Evolutionary conservation across 2,113 vertebrate genomes (phyloP).

Genomic region (Thunnus maccoyii): DNA sequence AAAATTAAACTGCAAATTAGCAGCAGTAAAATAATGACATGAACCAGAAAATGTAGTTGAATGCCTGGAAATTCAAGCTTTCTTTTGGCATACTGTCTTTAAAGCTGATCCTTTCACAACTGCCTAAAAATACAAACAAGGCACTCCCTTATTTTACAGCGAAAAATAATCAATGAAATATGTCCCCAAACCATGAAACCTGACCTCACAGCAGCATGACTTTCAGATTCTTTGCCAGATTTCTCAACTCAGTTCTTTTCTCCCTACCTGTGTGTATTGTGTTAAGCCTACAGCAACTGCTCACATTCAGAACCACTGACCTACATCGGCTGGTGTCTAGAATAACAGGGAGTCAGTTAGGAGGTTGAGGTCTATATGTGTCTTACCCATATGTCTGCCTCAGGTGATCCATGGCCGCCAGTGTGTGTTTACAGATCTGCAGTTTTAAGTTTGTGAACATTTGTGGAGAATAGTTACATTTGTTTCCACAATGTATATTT

Average conservation of each 20-base stretch:
- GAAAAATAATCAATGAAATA: conserved; percentile 2
- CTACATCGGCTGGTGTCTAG: conserved; percentile 45
- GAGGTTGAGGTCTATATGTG: conserved; percentile 12
- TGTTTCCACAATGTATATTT: too few relatives aligned
- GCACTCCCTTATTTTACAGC: background rate
- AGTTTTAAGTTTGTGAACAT: conserved; percentile 22
- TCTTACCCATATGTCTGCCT: conserved; percentile 41
- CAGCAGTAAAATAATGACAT: conserved; percentile 39
- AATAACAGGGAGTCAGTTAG: conserved; percentile 38
- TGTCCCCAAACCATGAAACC: conserved; percentile 10
- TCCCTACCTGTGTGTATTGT: conserved; percentile 46
- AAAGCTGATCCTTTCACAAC: conserved; percentile 9
- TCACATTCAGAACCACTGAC: conserved; percentile 65
- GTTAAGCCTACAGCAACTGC: conserved; percentile 55
- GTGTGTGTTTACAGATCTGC: conserved; percentile 63
- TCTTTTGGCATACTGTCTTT: background rate
- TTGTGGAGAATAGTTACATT: background rate
- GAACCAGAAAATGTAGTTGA: background rate
- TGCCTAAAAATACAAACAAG: background rate
- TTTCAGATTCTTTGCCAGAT: conserved; percentile 39
- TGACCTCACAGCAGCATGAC: conserved; percentile 1
- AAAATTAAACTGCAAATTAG: conserved; percentile 50
- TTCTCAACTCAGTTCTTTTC: conserved; percentile 18
- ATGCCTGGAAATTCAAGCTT: background rate
- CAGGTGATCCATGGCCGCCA: conserved; percentile 34